These are phyloP conservation scores for Hemicordylus capensis DNA, from an alignment of 2,113 vertebrate genomes.

Conservation along the genomic window DNA sequence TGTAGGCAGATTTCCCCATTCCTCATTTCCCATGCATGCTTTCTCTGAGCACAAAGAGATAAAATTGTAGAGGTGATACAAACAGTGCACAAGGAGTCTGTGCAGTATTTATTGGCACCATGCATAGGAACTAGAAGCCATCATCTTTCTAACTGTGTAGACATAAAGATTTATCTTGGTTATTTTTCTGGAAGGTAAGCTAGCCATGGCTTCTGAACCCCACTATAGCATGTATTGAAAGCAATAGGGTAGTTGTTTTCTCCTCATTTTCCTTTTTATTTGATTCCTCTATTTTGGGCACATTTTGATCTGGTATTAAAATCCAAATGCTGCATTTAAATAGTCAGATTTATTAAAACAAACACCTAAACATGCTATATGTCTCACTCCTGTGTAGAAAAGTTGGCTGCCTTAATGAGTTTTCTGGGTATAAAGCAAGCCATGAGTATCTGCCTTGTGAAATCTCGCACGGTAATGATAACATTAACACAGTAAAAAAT, in stretches of 20 bases:
- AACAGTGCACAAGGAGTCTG: background rate
- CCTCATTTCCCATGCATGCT: constrained; percentile 17
- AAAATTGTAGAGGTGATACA: background rate
- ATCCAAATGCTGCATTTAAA: background rate
- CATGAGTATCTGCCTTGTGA: constrained; percentile 10
- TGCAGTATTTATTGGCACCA: background rate
- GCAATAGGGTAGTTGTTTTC: background rate
- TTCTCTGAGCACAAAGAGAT: constrained; percentile 14
- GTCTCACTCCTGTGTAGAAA: constrained; percentile 25
- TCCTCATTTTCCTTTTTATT: background rate
- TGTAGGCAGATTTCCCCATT: constrained; percentile 32
- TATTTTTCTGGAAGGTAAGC: background rate
- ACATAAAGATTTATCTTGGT: background rate
- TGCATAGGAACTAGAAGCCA: background rate
- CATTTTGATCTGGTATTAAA: background rate
- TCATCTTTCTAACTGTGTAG: background rate
- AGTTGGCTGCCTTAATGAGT: background rate
- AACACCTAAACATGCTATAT: background rate
- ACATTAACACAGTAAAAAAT: constrained; percentile 7
- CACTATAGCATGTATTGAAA: background rate
- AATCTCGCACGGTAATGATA: constrained; percentile 41
- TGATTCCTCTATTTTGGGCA: background rate
- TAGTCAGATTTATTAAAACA: background rate
- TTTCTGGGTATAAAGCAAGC: constrained; percentile 12
- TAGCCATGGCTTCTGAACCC: background rate